Evolutionary conservation across 2,113 vertebrate species (phyloP).

Genomic region (Neofelis nebulosa): DNA sequence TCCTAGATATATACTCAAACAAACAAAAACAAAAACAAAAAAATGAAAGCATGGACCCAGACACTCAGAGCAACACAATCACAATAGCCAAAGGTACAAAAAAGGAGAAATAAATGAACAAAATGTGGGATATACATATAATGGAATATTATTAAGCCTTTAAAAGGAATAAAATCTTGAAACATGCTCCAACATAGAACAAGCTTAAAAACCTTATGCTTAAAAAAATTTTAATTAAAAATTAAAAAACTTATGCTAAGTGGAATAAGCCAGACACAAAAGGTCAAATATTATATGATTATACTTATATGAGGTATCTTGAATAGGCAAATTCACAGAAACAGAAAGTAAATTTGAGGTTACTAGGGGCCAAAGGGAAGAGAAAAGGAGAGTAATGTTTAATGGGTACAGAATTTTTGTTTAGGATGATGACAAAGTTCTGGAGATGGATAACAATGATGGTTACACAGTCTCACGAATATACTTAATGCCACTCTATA

Average conservation of each 20-base stretch:
- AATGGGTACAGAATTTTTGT: background rate
- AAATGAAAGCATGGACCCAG: background rate
- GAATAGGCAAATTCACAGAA: background rate
- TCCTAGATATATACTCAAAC: background rate
- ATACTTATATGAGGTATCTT: background rate
- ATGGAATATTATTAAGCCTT: background rate
- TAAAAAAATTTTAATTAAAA: no score
- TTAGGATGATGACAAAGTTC: background rate
- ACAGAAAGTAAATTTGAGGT: background rate
- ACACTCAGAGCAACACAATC: background rate
- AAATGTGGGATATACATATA: background rate
- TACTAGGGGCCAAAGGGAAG: background rate
- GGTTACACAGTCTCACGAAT: background rate
- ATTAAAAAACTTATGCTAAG: background rate
- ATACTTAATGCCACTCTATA: background rate
- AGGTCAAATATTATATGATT: background rate
- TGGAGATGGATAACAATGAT: background rate
- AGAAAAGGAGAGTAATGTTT: background rate
- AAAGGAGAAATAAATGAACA: background rate
- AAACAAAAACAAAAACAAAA: background rate
- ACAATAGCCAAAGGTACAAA: background rate
- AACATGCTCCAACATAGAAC: background rate
- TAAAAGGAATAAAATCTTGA: background rate
- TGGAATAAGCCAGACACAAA: background rate
- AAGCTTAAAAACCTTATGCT: background rate